These are phyloP conservation scores for Pseudopipra pipra DNA, from an alignment of 2,113 vertebrate genomes.

Conservation along the genomic window DNA sequence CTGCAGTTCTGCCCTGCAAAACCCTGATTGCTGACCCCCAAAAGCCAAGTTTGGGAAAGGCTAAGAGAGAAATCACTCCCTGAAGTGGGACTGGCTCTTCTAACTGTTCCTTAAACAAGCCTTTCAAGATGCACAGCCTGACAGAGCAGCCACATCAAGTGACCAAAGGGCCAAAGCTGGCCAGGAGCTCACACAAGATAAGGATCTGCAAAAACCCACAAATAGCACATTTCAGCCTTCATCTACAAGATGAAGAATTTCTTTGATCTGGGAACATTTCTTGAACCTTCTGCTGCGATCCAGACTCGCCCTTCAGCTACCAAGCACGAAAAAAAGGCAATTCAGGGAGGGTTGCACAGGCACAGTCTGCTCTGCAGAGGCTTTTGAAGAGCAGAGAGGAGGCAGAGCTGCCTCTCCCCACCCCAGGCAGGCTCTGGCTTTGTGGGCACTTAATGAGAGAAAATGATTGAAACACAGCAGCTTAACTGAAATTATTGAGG, in stretches of 20 bases:
- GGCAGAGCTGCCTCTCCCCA: background rate
- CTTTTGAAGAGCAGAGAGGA: background rate
- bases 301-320: background rate
- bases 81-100: background rate
- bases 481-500: background rate
- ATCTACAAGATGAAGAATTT: background rate
- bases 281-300: background rate
- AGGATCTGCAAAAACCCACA: background rate
- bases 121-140: background rate
- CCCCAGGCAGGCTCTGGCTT: background rate
- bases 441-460: accelerated
- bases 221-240: background rate
- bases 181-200: background rate
- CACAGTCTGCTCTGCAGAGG: background rate
- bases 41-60: accelerated
- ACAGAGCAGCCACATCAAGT: background rate
- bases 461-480: background rate
- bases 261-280: background rate
- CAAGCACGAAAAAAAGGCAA: background rate
- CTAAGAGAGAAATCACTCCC: background rate
- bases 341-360: background rate
- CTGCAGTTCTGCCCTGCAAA: background rate
- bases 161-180: background rate
- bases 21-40: accelerated
- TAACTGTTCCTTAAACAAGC: background rate